These are phyloP conservation scores for Pollimyrus isidori DNA, from an alignment of 2,113 vertebrate genomes.

Conservation along the genomic window DNA sequence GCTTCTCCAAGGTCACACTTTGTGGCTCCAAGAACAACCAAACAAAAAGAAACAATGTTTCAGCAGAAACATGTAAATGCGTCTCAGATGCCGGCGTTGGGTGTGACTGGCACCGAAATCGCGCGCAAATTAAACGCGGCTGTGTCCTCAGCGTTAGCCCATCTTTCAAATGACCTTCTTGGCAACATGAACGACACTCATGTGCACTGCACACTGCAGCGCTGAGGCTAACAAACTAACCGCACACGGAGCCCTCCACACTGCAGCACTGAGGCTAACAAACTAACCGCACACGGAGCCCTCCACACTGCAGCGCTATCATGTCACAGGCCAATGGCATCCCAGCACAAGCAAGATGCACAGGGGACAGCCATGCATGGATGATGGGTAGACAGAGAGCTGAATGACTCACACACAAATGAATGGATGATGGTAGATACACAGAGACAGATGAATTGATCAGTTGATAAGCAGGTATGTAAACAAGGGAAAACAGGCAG, in stretches of 20 bases:
- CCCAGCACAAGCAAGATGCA: neutral
- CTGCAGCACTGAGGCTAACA: neutral
- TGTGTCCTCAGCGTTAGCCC: neutral
- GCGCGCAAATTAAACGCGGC: neutral
- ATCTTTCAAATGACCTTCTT: neutral
- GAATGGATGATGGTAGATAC: neutral
- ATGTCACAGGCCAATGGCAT: neutral
- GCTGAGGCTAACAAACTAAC: no score
- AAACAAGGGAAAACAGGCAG: neutral
- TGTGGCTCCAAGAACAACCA: neutral
- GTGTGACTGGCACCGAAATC: neutral
- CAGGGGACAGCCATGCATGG: neutral
- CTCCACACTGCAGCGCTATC: neutral
- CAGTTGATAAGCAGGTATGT: neutral
- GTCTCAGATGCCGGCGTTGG: neutral
- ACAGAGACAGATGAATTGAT: neutral
- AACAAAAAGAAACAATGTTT: neutral
- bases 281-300: neutral
- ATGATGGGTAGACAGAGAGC: neutral
- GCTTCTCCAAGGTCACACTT: neutral
- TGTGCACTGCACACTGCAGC: neutral
- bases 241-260: neutral
- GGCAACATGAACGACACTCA: neutral
- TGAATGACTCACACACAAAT: neutral
- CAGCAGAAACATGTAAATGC: neutral